phyloP scores from a whole-genome alignment of 2,888 invertebrate species.

The Ligdia adustata region DNA sequence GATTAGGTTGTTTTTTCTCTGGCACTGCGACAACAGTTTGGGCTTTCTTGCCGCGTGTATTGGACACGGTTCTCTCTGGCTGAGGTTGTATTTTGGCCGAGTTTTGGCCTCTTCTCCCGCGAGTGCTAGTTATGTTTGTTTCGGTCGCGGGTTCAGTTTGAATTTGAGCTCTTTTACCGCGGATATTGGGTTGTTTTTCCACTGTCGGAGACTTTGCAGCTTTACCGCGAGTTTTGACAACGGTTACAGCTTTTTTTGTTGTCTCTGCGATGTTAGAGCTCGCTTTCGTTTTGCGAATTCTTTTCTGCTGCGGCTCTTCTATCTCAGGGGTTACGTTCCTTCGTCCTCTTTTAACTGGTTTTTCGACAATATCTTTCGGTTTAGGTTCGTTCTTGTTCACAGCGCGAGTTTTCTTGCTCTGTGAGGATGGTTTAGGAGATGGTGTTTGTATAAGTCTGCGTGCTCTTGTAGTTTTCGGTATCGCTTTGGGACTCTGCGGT shows the following conservation, averaged over 20 bases:
- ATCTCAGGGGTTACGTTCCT: constrained; percentile 20
- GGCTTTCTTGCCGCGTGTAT: too few species aligned
- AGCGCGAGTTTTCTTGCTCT: too few species aligned
- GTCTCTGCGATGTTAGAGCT: neutral
- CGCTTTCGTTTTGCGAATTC: constrained; percentile 14
- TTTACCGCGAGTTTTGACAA: neutral
- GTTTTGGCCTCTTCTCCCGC: neutral
- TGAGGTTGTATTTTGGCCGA: neutral
- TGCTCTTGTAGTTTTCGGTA: constrained; percentile 27
- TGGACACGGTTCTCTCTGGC: too few species aligned
- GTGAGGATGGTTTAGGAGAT: constrained; percentile 44
- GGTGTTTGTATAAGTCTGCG: constrained; percentile 30
- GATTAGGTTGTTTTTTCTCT: neutral
- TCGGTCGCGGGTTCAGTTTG: neutral
- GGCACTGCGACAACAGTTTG: neutral
- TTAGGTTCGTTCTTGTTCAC: constrained; percentile 25
- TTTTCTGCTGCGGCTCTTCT: constrained; percentile 23
- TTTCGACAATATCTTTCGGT: constrained; percentile 24
- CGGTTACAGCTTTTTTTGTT: neutral
- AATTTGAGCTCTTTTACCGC: constrained; percentile 1
- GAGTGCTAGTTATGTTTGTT: neutral
- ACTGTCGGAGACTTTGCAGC: neutral
- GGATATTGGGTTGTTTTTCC: neutral
- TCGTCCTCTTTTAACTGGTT: constrained; percentile 32
- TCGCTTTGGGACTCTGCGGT: constrained; percentile 40